Conservation (phyloP, 2,888 invertebrate genomes). For the Caenorhabditis sp. region DNA sequence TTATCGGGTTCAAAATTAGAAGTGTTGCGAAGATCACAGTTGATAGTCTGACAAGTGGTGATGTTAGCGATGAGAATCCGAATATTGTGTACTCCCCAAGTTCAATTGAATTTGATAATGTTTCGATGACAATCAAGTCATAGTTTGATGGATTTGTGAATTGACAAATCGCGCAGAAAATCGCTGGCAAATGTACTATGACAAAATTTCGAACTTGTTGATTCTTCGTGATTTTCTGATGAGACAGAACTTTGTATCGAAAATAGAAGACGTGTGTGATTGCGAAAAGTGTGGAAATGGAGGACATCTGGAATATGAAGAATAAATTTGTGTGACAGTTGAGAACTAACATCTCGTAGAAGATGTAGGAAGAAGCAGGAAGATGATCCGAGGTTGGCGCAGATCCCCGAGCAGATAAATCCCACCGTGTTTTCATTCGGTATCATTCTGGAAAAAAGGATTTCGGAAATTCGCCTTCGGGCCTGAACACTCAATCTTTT, state of each 20-base stretch:
- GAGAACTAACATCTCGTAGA: slow-evolving; percentile 29
- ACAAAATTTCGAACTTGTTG: slow-evolving; percentile 28
- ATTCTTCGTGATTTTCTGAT: slow-evolving; percentile 13
- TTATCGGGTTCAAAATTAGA: slow-evolving; percentile 22
- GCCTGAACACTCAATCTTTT: too few species aligned
- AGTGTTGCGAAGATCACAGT: slow-evolving; percentile 28
- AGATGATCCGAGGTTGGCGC: slow-evolving; percentile 9
- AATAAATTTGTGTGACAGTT: too few species aligned
- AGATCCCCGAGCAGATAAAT: slow-evolving; percentile 27
- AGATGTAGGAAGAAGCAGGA: slow-evolving; percentile 27
- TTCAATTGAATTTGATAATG: neutral
- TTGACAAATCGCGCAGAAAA: slow-evolving; percentile 33
- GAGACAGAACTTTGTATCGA: slow-evolving; percentile 31
- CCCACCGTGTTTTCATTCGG: slow-evolving; percentile 30
- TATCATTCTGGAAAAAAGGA: slow-evolving; percentile 13
- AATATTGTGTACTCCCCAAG: slow-evolving; percentile 14
- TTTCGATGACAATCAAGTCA: slow-evolving; percentile 11
- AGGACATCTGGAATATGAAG: slow-evolving; percentile 24
- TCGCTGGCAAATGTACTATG: slow-evolving; percentile 21
- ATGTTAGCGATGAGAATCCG: slow-evolving; percentile 21
- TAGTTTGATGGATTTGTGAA: slow-evolving; percentile 31
- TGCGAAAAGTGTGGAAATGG: slow-evolving; percentile 30
- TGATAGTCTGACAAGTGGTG: slow-evolving; percentile 20
- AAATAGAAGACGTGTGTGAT: slow-evolving; percentile 35
- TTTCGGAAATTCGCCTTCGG: neutral